These are phyloP conservation scores for Carollia perspicillata DNA, from an alignment of 2,113 vertebrate species.

Conservation along the genomic window DNA sequence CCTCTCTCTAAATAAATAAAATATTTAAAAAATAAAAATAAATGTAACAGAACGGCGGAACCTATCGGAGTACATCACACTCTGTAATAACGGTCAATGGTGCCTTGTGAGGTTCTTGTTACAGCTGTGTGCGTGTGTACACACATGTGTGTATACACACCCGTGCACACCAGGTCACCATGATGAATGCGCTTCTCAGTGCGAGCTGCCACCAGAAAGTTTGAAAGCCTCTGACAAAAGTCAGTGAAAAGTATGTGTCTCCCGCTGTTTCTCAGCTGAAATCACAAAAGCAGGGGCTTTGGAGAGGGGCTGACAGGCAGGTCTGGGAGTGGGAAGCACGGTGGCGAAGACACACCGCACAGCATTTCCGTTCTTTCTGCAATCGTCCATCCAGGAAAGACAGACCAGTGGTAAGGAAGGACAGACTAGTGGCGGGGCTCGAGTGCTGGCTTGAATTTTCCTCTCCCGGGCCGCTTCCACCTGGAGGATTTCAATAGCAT, in stretches of 20 bases:
- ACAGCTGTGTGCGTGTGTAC: not conserved
- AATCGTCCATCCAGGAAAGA: not conserved
- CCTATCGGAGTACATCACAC: not conserved
- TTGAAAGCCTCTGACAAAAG: not conserved
- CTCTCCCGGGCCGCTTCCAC: not conserved
- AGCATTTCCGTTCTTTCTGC: not conserved
- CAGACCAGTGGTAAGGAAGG: not conserved
- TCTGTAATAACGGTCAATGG: not conserved
- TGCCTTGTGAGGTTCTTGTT: not conserved
- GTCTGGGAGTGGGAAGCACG: rapidly evolving
- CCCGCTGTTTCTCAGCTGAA: not conserved
- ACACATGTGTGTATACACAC: rapidly evolving
- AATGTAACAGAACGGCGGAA: not conserved
- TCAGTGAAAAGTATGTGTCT: not conserved
- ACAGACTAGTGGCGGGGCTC: not conserved
- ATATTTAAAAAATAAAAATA: no score
- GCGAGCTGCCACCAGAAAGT: not conserved
- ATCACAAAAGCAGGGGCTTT: not conserved
- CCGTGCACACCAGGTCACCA: no score
- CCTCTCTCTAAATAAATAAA: no score
- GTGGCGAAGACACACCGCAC: rapidly evolving
- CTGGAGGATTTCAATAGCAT: not conserved
- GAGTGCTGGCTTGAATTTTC: not conserved
- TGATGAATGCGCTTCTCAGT: not conserved
- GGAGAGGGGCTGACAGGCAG: not conserved